Evolutionary conservation across 2,888 invertebrate genomes (phyloP).

Genomic region (Ophraella communa): DNA sequence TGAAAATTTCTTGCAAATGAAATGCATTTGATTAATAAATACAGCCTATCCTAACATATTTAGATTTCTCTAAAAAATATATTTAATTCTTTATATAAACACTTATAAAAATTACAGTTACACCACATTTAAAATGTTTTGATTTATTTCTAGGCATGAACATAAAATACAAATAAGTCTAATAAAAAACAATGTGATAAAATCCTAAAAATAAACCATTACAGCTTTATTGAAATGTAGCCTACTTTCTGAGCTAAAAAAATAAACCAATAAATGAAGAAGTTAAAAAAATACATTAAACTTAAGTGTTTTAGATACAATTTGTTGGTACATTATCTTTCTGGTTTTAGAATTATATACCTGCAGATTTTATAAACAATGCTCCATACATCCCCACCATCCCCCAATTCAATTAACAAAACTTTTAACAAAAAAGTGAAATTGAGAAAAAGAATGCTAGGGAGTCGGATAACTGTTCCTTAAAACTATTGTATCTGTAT

Average conservation of each 20-base stretch:
- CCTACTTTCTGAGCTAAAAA: not conserved
- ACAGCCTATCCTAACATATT: not conserved
- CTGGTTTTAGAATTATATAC: not conserved
- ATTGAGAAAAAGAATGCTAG: not conserved
- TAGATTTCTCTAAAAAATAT: not conserved
- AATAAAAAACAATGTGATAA: not conserved
- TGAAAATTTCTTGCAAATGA: constrained; percentile 2
- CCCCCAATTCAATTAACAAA: not conserved
- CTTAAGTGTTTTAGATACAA: not conserved
- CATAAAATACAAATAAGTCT: not conserved
- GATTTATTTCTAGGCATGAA: not conserved
- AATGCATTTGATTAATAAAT: not conserved
- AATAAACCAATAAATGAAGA: not conserved
- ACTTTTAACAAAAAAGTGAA: not conserved
- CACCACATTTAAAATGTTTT: not conserved
- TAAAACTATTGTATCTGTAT: not conserved
- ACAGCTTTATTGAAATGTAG: not conserved
- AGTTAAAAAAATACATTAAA: not conserved
- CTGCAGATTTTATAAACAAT: not conserved
- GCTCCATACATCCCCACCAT: not conserved
- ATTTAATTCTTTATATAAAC: not conserved
- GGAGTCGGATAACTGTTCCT: not conserved
- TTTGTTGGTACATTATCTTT: not conserved
- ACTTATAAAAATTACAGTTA: constrained; percentile 1
- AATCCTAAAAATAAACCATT: not conserved